Evolutionary conservation across 2,888 invertebrate genomes (phyloP).

Genomic region (Pinctada fucata): DNA sequence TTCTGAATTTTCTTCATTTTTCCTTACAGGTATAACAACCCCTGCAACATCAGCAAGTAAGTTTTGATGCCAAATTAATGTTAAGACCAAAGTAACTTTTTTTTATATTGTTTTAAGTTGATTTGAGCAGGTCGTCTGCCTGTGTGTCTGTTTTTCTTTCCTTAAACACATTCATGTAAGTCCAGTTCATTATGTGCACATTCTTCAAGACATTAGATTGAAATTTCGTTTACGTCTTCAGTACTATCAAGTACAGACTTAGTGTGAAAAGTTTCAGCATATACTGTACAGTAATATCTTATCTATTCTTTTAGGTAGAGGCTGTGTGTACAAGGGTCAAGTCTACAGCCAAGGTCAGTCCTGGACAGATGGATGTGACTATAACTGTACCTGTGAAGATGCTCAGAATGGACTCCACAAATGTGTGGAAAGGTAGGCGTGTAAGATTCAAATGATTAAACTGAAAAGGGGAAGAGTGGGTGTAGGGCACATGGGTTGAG

Average conservation of each 20-base stretch:
- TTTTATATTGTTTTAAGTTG: no score
- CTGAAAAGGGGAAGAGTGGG: constrained; percentile 50
- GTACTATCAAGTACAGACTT: no score
- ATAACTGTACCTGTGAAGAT: constrained; percentile 55
- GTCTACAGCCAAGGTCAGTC: constrained; percentile 46
- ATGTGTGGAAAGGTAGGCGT: constrained; percentile 51
- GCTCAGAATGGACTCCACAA: constrained; percentile 50
- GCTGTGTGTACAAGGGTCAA: constrained; percentile 51
- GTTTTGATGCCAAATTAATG: neutral
- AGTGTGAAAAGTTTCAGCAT: no score
- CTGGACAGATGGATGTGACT: constrained; percentile 54
- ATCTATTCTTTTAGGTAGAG: no score
- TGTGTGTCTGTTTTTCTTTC: no score
- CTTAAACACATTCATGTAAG: no score
- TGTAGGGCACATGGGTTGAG: constrained; percentile 41
- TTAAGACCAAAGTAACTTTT: no score
- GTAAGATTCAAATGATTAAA: neutral
- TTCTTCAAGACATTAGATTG: no score
- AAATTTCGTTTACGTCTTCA: no score
- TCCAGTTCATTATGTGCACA: no score
- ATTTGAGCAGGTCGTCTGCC: no score
- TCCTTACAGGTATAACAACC: neutral
- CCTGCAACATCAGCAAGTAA: neutral
- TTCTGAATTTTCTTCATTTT: neutral
- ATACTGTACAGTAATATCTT: no score